Base-by-base conservation (phyloP, 1,140 invertebrate genomes). In the Cecropterus lyciades region DNA sequence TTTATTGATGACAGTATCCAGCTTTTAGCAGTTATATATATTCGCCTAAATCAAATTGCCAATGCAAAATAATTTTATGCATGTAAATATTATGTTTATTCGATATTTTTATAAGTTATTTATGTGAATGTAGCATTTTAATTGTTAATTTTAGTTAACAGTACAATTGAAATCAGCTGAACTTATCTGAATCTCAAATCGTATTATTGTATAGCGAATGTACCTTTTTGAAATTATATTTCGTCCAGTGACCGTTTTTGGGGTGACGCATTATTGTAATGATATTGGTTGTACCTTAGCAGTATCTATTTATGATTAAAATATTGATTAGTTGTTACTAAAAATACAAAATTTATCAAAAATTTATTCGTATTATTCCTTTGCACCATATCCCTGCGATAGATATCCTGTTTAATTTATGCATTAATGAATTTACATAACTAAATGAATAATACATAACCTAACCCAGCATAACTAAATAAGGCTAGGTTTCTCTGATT, bases 311-410 rank as follows among this genome's bases (percentile, higher is more conserved):
- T 89, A 87, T 89, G 85, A 89, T 85, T 89, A 81, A 87, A 89
- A 88, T 82, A 87, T 87, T 92, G 85, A 88, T 89, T 92, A 92
- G 84, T 88, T 89, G 89, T 92, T 92, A 92, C 83, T 89, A 80
- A 92, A 91, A 90, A 90, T 89, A 89, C 75, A 87, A 86, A 89
- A 91, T 90, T 78, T 75, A 87, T 87, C 78, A 81, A 84, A 85
- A 24, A 62, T 52, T 10, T 30, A 66, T 43, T 63, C 30, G 56
- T 69, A 45, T 52, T 51, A 53, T 69, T 37, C 11, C n/a, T 0
- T 33, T 57, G 3, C 9, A 33, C 30, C 30, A 7, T 33, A 33
- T 24, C 5, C 20, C 20, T 24, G 1, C 20, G 1, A 33, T 9
- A 33, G 3, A 1, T 33, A n/a, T n/a, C n/a, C n/a, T n/a, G n/a